Percentiles rank a stretch among this genome's conserved stretches.
Evolutionary conservation across 2,113 vertebrate genomes (phyloP).

Genomic region (Emydocephalus ijimae): DNA sequence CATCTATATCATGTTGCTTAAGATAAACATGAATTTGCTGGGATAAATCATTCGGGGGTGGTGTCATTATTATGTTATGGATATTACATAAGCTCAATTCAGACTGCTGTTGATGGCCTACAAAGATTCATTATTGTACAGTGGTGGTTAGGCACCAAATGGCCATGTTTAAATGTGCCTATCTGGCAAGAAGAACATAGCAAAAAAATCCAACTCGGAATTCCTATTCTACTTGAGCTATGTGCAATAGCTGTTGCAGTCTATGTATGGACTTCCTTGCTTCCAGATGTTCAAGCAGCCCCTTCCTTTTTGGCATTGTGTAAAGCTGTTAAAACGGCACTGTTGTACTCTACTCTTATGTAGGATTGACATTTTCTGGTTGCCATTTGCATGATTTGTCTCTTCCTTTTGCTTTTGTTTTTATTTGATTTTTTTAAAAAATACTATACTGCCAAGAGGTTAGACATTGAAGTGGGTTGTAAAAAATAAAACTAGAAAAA

Average conservation of each 20-base stretch:
- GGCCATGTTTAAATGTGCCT: neutral
- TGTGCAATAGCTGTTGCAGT: neutral
- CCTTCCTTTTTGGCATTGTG: neutral
- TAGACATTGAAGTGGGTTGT: neutral
- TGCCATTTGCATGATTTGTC: neutral
- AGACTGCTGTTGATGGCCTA: neutral
- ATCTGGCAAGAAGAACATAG: neutral
- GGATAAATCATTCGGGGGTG: neutral
- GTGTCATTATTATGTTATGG: neutral
- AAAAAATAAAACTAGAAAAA: neutral
- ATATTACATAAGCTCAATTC: neutral
- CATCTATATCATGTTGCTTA: neutral
- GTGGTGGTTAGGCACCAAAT: neutral
- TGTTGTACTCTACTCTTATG: neutral
- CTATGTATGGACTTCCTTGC: neutral
- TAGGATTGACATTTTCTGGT: neutral
- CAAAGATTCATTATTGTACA: neutral
- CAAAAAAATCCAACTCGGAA: neutral
- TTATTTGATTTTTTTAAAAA: neutral
- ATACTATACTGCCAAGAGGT: neutral
- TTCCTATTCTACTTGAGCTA: neutral
- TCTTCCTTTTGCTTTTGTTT: neutral
- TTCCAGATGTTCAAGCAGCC: neutral
- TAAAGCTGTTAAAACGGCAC: neutral
- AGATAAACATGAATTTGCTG: neutral